phyloP scores from a whole-genome alignment of 1,140 invertebrate species.

The Drosophila fuyamai region DNA sequence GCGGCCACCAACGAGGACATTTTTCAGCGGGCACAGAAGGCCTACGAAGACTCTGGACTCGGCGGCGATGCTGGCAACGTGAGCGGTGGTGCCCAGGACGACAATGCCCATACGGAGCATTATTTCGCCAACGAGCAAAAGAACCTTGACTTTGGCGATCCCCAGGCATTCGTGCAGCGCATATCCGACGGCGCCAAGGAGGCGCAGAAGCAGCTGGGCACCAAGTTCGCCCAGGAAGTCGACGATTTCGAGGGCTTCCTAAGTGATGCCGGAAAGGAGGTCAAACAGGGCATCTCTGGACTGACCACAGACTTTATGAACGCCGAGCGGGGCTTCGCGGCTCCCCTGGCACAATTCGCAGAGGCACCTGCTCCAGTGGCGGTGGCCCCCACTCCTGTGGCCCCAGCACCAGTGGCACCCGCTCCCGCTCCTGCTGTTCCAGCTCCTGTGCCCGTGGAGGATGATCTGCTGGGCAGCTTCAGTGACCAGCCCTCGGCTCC shows the following conservation, averaged over 20 bases:
- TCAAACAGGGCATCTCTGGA: slow-evolving; percentile 58
- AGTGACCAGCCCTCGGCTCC: slow-evolving; percentile 42
- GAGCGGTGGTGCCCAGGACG: slow-evolving; percentile 70
- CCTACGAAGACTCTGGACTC: slow-evolving; percentile 10
- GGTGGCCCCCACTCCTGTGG: not conserved
- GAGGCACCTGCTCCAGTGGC: slow-evolving; percentile 6
- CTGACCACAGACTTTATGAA: slow-evolving; percentile 78
- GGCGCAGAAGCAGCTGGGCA: slow-evolving; percentile 70
- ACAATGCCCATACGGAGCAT: slow-evolving; percentile 78
- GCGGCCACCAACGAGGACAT: slow-evolving; percentile 72
- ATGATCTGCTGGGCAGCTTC: slow-evolving; percentile 65
- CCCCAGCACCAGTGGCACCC: slow-evolving; percentile 2
- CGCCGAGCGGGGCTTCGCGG: slow-evolving; percentile 60
- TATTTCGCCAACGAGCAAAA: slow-evolving; percentile 79
- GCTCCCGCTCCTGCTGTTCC: slow-evolving; percentile 5
- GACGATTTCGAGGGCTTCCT: slow-evolving; percentile 73
- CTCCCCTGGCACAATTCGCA: slow-evolving; percentile 21
- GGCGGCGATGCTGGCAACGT: slow-evolving; percentile 34
- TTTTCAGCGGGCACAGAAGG: slow-evolving; percentile 54
- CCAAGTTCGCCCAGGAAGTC: slow-evolving; percentile 66
- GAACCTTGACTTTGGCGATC: slow-evolving; percentile 72
- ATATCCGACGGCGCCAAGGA: slow-evolving; percentile 77
- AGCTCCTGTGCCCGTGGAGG: slow-evolving; percentile 17
- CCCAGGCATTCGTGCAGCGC: slow-evolving; percentile 76
- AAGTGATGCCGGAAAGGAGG: slow-evolving; percentile 37